Conservation (phyloP, 2,888 invertebrate species). For the Agrilus biguttatus region DNA sequence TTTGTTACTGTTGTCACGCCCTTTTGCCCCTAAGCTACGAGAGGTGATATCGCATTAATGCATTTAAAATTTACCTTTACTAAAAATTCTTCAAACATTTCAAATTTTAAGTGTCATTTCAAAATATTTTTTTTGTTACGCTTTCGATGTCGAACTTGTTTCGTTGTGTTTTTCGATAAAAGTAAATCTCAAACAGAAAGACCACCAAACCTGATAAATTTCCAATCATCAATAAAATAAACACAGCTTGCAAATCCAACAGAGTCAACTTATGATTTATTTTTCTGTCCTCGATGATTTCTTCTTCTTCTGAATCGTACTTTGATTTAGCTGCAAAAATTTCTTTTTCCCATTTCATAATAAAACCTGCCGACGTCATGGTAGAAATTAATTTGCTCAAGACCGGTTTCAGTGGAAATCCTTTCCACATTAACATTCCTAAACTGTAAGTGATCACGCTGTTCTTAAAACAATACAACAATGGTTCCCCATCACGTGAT, state of each 20-base stretch:
- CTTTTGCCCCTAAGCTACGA: too few species aligned
- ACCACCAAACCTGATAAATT: conserved; percentile 2
- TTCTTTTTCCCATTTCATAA: conserved; percentile 14
- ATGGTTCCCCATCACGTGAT: conserved; percentile 12
- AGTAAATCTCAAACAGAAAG: conserved; percentile 6
- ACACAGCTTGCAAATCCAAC: conserved; percentile 4
- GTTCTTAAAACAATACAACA: conserved; percentile 16
- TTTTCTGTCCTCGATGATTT: not conserved
- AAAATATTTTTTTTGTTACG: too few species aligned
- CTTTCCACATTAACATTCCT: conserved; percentile 23
- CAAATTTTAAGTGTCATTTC: too few species aligned
- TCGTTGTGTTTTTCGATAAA: not conserved
- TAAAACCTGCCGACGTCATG: conserved; percentile 20
- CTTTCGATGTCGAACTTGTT: too few species aligned
- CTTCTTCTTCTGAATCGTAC: not conserved
- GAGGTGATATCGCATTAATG: too few species aligned
- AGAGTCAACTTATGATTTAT: not conserved
- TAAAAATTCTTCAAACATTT: too few species aligned
- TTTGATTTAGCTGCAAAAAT: conserved; percentile 9
- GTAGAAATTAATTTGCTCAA: conserved; percentile 18
- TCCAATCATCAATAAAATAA: conserved; percentile 3
- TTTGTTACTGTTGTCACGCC: too few species aligned
- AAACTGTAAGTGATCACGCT: conserved; percentile 21
- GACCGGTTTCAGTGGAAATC: conserved; percentile 19
- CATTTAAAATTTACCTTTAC: too few species aligned